phyloP scores from a whole-genome alignment of 1,140 invertebrate species.

The Planococcus citri region DNA sequence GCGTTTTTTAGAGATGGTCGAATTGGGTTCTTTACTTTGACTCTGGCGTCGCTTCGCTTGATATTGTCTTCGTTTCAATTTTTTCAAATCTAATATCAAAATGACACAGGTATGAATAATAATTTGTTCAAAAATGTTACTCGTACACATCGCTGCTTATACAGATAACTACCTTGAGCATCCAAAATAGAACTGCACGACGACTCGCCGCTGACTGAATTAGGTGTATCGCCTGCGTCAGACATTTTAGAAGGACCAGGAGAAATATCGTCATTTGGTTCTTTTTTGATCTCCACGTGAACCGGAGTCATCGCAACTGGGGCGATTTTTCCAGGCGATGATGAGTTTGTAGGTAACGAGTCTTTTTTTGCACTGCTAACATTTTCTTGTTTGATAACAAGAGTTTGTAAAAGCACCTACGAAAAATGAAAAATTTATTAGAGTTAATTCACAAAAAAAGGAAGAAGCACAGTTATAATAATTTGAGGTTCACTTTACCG shows the following conservation, averaged over 20 bases:
- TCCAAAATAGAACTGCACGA: not conserved
- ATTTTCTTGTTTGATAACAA: not conserved
- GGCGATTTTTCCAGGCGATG: slow-evolving; percentile 2
- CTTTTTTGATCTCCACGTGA: slow-evolving; percentile 24
- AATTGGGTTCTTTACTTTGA: slow-evolving; percentile 44
- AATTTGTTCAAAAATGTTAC: too few relatives aligned
- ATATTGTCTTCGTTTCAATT: slow-evolving; percentile 65
- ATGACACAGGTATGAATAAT: not conserved
- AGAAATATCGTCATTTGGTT: slow-evolving; percentile 13
- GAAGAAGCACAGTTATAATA: not conserved
- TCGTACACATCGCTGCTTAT: too few relatives aligned
- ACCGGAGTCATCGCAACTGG: slow-evolving; percentile 22
- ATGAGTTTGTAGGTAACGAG: too few relatives aligned
- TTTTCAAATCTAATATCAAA: slow-evolving; percentile 40
- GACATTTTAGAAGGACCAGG: not conserved
- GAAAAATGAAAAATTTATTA: too few relatives aligned
- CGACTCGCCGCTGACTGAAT: slow-evolving; percentile 10
- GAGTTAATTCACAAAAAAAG: too few relatives aligned
- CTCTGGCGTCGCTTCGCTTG: slow-evolving; percentile 66
- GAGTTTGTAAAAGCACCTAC: too few relatives aligned
- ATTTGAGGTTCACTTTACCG: not conserved
- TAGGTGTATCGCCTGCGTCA: not conserved
- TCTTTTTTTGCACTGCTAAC: not conserved
- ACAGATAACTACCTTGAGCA: slow-evolving; percentile 9
- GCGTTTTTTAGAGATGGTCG: slow-evolving; percentile 54